Conservation (phyloP, 1,140 invertebrate genomes). For the Brachionus sp. region DNA sequence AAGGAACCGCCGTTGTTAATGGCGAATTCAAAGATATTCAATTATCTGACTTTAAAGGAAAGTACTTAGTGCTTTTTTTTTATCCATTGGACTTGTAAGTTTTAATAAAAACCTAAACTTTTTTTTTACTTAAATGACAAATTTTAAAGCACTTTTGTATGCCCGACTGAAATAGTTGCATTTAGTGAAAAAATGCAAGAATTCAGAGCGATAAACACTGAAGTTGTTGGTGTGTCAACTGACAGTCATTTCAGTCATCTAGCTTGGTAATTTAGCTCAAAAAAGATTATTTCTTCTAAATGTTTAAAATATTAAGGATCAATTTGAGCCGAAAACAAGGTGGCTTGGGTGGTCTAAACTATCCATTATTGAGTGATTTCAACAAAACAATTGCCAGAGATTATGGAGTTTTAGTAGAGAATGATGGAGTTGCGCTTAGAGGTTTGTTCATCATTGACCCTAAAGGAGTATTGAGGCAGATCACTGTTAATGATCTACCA, state of each 20-base stretch:
- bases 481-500: conserved; percentile 70
- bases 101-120: background rate
- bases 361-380: conserved; percentile 87
- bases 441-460: conserved; percentile 68
- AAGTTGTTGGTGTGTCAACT: conserved; percentile 84
- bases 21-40: conserved; percentile 85
- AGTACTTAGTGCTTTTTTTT: conserved; percentile 93
- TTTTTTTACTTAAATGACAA: conserved; percentile 11
- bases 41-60: conserved; percentile 80
- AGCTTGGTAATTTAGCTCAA: conserved; percentile 62
- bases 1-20: conserved; percentile 82
- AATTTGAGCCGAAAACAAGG: conserved; percentile 66
- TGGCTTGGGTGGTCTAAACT: conserved; percentile 81
- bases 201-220: conserved; percentile 78
- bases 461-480: conserved; percentile 67
- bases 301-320: background rate
- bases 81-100: conserved; percentile 81
- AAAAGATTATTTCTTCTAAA: background rate
- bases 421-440: conserved; percentile 77
- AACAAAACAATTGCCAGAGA: conserved; percentile 78
- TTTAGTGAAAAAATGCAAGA: conserved; percentile 86
- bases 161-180: conserved; percentile 90
- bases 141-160: conserved; percentile 74
- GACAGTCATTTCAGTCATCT: conserved; percentile 92
- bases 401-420: conserved; percentile 82